A percentile compares a stretch with the other conserved stretches of the same genome.
Evolutionary conservation across 2,113 vertebrate species (phyloP).

Genomic region (Micronycteris hirsuta): DNA sequence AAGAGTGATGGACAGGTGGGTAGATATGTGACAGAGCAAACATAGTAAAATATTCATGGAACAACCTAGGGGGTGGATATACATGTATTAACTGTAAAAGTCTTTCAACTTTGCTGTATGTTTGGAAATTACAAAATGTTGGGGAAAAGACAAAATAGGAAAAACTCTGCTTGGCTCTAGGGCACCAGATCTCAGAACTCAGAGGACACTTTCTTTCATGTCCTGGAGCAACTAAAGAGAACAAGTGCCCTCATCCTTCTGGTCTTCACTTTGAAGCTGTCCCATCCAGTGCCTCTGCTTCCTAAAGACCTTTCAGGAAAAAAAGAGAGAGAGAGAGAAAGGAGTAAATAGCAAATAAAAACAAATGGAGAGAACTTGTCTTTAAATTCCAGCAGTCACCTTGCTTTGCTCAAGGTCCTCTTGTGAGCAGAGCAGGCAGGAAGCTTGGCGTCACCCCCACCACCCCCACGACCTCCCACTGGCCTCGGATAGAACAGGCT

Average conservation of each 20-base stretch:
- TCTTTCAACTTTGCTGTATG: neutral
- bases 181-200: neutral
- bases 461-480: neutral
- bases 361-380: neutral
- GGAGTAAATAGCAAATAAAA: conserved; percentile 29
- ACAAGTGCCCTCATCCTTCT: neutral
- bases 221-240: neutral
- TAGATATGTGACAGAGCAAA: neutral
- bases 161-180: neutral
- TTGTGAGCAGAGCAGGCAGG: neutral
- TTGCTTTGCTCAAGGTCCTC: neutral
- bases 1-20: neutral
- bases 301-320: neutral
- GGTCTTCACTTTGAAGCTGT: neutral
- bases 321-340: neutral
- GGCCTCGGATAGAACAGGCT: neutral
- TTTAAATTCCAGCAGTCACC: neutral
- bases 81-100: neutral
- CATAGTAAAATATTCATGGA: neutral
- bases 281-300: neutral
- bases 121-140: conserved; percentile 8
- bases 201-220: neutral
- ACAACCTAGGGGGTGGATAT: neutral
- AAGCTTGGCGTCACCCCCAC: neutral
- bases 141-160: neutral